Conservation (phyloP, 2,797 vertebrate genomes). For the Chelmon rostratus region DNA sequence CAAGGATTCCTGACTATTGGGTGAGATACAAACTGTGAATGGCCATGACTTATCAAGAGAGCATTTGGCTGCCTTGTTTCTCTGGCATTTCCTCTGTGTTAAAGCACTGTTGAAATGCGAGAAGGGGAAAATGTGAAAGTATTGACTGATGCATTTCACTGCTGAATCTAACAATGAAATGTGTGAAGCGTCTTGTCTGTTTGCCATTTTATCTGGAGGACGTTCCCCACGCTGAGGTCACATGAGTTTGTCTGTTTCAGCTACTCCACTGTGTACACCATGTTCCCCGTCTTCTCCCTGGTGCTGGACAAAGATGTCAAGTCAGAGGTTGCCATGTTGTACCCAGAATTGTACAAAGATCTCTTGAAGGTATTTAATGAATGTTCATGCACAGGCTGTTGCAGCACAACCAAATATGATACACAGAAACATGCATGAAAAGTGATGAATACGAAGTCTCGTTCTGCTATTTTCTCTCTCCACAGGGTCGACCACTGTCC, state of each 20-base stretch:
- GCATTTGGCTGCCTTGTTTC: conserved; percentile 71
- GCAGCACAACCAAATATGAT: neutral
- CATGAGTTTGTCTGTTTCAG: conserved; percentile 76
- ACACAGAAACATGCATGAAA: neutral
- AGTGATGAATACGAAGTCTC: neutral
- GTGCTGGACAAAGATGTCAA: conserved; percentile 99
- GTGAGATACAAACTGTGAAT: conserved; percentile 83
- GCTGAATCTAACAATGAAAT: conserved; percentile 38
- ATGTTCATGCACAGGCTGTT: neutral
- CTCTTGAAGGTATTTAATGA: conserved; percentile 91
- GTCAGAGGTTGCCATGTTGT: conserved; percentile 98
- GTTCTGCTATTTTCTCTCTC: conserved; percentile 17
- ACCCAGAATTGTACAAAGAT: conserved; percentile 98
- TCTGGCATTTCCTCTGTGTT: conserved; percentile 80
- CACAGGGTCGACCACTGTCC: conserved; percentile 95
- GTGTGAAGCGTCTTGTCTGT: conserved; percentile 27
- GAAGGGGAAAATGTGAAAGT: conserved; percentile 67
- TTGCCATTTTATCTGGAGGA: conserved; percentile 30
- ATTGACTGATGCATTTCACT: conserved; percentile 27
- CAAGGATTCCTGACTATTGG: conserved; percentile 98
- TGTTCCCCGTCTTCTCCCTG: conserved; percentile 99
- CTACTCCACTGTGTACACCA: conserved; percentile 98
- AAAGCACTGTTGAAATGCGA: conserved; percentile 63
- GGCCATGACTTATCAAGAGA: conserved; percentile 77
- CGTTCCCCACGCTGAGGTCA: conserved; percentile 4